Base-by-base conservation (phyloP, 2,113 vertebrate genomes). In the Epinephelus fuscoguttatus region DNA sequence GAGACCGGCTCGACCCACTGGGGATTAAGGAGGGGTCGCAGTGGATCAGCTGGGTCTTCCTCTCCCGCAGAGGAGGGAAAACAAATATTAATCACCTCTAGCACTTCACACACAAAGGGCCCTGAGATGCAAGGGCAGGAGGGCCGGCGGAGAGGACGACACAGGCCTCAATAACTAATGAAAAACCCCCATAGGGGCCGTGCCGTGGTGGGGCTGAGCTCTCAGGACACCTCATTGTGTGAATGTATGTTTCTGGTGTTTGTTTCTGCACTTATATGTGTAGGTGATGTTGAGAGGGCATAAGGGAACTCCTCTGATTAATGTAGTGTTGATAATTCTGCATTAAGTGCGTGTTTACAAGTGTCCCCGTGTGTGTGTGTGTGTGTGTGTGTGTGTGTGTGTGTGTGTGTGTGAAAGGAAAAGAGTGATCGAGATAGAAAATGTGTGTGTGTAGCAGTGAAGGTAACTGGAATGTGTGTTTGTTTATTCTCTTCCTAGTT, bases 81-180 rank as follows among this genome's bases (percentile, higher is more conserved):
- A 92, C 94, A 95, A 95, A 96, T 92, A 95, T 95, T 94, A 95
- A 96, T 95, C 94, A 96, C 92, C 89, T 91, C 91, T 37, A 92
- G 86, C 87, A 93, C 91, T 93, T 93, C 90, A 92, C 87, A 91
- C 88, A 94, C 89, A 95, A 91, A 92, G 84, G 84, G 56, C 74
- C 82, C 74, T 17, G n/a, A 86, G 78, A 88, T 59, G 70, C 49
- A 42, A 82, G 88, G 88, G 75, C 82, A 77, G 87, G 84, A 79
- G 84, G 73, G 75, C 83, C 33, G 53, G 72, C 56, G 11, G 66
- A 75, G 78, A 85, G 70, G 89, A 88, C 57, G 88, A 86, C 84
- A 52, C 84, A 53, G 77, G 80, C 82, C 77, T 70, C 80, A 6
- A 21, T 60, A 66, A 76, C 84, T 91, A 92, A 90, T 91, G 82